Conservation (phyloP, 2,888 invertebrate species). For the Acleris holmiana region DNA sequence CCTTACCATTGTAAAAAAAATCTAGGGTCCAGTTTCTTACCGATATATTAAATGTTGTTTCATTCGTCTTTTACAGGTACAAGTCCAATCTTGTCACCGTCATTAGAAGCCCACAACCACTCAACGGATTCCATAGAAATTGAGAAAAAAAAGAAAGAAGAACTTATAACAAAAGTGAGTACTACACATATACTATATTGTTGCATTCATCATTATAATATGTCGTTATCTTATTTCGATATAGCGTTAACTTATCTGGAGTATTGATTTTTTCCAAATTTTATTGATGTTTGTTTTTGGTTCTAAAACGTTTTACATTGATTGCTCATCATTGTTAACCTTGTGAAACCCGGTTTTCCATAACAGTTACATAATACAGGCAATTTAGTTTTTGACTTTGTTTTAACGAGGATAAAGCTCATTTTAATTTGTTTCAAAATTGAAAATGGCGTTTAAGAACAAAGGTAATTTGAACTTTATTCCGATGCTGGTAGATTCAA, state of each 20-base stretch:
- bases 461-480: neutral
- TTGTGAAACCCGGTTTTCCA: no score
- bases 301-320: slow-evolving; percentile 42
- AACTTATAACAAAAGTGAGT: slow-evolving; percentile 82
- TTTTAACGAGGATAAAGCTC: no score
- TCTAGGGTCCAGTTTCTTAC: no score
- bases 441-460: no score
- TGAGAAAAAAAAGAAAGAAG: slow-evolving; percentile 88
- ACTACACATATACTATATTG: slow-evolving; percentile 41
- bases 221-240: slow-evolving; percentile 55
- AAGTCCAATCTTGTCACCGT: slow-evolving; percentile 91
- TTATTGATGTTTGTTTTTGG: slow-evolving; percentile 61
- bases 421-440: no score
- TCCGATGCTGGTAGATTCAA: no score
- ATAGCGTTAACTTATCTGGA: slow-evolving; percentile 57
- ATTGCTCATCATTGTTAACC: neutral
- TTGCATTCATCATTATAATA: slow-evolving; percentile 50
- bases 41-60: slow-evolving; percentile 5
- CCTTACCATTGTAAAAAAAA: no score
- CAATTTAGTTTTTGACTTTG: no score
- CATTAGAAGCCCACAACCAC: slow-evolving; percentile 88
- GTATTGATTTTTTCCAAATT: slow-evolving; percentile 64
- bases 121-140: slow-evolving; percentile 90
- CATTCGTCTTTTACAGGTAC: slow-evolving; percentile 79
- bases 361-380: no score